These are phyloP conservation scores for Tokudaia tokunoshimensis DNA, from an alignment of 2,797 vertebrate species.

Conservation along the genomic window DNA sequence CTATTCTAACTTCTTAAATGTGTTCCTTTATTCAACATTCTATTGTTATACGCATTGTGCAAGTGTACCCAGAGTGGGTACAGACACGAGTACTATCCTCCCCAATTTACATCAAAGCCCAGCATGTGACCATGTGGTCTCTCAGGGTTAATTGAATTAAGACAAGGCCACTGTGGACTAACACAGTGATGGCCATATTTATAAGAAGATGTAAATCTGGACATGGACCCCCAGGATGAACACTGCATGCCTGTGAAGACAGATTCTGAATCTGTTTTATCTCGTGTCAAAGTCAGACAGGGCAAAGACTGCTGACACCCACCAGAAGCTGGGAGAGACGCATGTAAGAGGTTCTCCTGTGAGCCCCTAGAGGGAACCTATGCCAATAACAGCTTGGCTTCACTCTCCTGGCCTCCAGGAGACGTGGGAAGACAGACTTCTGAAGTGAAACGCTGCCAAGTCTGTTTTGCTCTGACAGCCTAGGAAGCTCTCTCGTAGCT, in stretches of 20 bases:
- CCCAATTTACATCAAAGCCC: background rate
- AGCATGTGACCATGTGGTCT: conserved; percentile 9
- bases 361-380: background rate
- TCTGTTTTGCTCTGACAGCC: background rate
- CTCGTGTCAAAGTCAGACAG: background rate
- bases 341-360: background rate
- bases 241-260: background rate
- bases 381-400: background rate
- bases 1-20: background rate
- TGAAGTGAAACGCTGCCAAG: background rate
- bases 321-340: background rate
- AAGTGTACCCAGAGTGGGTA: background rate
- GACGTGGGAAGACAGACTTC: background rate
- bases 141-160: conserved; percentile 20
- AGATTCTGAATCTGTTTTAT: background rate
- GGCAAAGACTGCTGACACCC: background rate
- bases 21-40: background rate
- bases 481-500: background rate
- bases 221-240: background rate
- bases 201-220: background rate
- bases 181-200: background rate
- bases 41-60: background rate
- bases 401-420: background rate
- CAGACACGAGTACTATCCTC: background rate
- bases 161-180: background rate